A percentile compares a stretch with the other conserved stretches of the same genome.
Conservation (phyloP, 2,888 invertebrate species). For the Crioceris asparagi region DNA sequence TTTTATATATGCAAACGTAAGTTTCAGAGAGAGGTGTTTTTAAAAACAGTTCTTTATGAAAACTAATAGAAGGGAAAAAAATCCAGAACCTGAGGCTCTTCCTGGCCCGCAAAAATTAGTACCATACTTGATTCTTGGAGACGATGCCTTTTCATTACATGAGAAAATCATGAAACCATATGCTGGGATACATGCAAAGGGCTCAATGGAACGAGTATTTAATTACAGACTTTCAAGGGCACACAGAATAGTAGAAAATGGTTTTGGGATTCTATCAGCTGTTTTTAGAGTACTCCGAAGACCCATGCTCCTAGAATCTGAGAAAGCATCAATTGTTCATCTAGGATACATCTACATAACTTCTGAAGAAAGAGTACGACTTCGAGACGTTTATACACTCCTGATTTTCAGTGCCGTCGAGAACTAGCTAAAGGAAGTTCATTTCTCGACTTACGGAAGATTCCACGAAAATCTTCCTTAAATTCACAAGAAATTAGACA, state of each 20-base stretch:
- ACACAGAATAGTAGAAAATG: slow-evolving; percentile 11
- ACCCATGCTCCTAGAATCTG: slow-evolving; percentile 13
- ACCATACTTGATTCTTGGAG: slow-evolving; percentile 12
- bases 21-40: too few relatives aligned
- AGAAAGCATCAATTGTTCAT: too few relatives aligned
- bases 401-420: too few relatives aligned
- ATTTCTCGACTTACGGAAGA: too few relatives aligned
- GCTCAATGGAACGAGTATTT: slow-evolving; percentile 17
- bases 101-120: background rate
- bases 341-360: too few relatives aligned
- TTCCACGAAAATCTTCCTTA: too few relatives aligned
- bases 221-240: slow-evolving; percentile 16
- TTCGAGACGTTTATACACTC: too few relatives aligned
- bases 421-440: too few relatives aligned
- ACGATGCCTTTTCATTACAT: slow-evolving; percentile 14
- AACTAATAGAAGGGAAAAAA: too few relatives aligned
- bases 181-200: slow-evolving; percentile 13
- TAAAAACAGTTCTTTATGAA: too few relatives aligned
- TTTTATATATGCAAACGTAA: background rate
- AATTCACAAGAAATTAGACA: too few relatives aligned
- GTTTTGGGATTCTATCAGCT: slow-evolving; percentile 12
- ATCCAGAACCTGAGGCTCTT: background rate
- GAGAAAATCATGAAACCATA: slow-evolving; percentile 19
- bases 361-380: too few relatives aligned
- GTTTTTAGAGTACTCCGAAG: slow-evolving; percentile 13